A percentile compares a stretch with the other conserved stretches of the same genome.
Conservation (phyloP, 2,113 vertebrate species). For the Struthio camelus region DNA sequence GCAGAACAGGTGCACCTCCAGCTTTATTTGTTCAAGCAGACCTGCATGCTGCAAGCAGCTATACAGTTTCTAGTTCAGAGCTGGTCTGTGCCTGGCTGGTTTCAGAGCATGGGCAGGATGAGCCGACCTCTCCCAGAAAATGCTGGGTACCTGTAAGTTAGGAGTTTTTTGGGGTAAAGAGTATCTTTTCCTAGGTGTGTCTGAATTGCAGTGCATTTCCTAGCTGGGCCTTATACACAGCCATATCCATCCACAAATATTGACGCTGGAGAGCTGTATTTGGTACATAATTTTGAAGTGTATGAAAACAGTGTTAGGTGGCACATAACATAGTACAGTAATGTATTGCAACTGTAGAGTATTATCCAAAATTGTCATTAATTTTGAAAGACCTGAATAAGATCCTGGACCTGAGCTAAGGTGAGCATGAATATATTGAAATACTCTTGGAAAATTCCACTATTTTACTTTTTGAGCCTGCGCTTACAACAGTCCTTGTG, state of each 20-base stretch:
- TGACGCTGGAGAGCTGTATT: neutral
- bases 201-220: neutral
- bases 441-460: neutral
- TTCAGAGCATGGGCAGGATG: fast-evolving
- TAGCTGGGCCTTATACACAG: neutral
- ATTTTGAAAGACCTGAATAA: neutral
- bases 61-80: neutral
- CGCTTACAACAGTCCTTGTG: neutral
- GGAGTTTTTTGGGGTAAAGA: neutral
- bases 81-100: neutral
- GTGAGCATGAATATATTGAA: neutral
- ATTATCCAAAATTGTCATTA: neutral
- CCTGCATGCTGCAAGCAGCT: neutral
- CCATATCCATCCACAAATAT: neutral
- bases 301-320: neutral
- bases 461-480: neutral
- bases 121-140: neutral
- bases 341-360: neutral
- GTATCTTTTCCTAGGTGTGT: neutral
- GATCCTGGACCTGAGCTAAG: neutral
- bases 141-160: neutral
- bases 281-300: neutral
- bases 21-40: neutral
- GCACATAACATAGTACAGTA: neutral
- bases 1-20: too few species aligned